These are phyloP conservation scores for Catocala nupta DNA, from an alignment of 2,888 invertebrate genomes.

Conservation along the genomic window DNA sequence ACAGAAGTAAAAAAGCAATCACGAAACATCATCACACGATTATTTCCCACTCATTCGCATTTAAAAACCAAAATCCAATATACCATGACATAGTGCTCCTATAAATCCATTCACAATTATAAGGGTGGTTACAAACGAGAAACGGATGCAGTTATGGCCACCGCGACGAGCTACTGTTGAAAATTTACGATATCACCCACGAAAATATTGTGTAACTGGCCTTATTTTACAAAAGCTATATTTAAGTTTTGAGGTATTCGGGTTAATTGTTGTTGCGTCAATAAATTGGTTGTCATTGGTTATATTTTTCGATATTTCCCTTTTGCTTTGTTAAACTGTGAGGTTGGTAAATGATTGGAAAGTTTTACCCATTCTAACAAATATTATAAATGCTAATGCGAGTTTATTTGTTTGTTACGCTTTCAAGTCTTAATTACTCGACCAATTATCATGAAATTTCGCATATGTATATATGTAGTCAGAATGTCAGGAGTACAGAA, in stretches of 20 bases:
- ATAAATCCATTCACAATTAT: constrained; percentile 49
- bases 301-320: constrained; percentile 29
- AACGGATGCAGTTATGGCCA: constrained; percentile 48
- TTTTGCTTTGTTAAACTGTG: background rate
- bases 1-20: no score
- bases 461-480: no score
- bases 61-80: constrained; percentile 16
- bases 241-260: constrained; percentile 43
- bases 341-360: background rate
- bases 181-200: constrained; percentile 42
- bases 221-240: constrained; percentile 34
- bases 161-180: constrained; percentile 31
- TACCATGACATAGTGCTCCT: constrained; percentile 7
- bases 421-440: no score
- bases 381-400: no score
- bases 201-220: constrained; percentile 44
- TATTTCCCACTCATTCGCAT: constrained; percentile 5
- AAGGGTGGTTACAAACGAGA: constrained; percentile 41
- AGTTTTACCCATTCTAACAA: background rate
- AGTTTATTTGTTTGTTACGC: no score
- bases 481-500: no score
- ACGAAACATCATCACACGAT: constrained; percentile 7
- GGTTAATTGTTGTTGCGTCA: constrained; percentile 44
- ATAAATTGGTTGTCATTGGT: constrained; percentile 41
- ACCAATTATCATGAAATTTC: no score